phyloP scores from a whole-genome alignment of 2,797 vertebrate genomes.

The Pachyuromys duprasi region DNA sequence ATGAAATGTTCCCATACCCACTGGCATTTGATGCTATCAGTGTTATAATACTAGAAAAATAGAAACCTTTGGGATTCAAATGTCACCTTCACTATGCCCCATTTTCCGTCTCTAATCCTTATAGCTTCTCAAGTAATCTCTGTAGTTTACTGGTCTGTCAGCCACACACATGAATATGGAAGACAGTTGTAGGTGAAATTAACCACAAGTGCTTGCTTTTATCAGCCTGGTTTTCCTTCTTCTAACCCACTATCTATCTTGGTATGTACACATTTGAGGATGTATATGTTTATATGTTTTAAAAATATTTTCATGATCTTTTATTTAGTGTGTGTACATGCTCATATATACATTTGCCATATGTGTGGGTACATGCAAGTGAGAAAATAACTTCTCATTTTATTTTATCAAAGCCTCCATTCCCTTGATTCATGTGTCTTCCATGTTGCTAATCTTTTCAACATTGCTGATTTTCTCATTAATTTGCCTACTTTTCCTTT shows the following conservation, averaged over 20 bases:
- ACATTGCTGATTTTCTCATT: no score
- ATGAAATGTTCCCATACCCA: background rate
- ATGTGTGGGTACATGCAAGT: background rate
- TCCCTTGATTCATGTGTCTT: background rate
- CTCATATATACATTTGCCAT: no score
- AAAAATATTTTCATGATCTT: background rate
- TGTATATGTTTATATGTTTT: background rate
- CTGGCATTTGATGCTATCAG: background rate
- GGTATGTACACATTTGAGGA: background rate
- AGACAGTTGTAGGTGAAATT: background rate
- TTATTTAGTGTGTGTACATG: background rate
- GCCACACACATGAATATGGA: background rate
- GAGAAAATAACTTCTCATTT: background rate
- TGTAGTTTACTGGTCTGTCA: background rate
- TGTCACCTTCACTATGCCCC: background rate
- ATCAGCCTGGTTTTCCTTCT: background rate
- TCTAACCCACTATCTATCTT: background rate
- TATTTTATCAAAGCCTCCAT: no score
- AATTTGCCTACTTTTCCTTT: background rate
- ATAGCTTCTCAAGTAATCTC: background rate
- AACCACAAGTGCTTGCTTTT: background rate
- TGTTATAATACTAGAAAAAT: background rate
- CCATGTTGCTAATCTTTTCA: background rate
- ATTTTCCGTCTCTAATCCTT: background rate
- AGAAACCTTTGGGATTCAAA: background rate